Conservation (phyloP, 1,140 invertebrate species). For the Drosophila oshimai region DNA sequence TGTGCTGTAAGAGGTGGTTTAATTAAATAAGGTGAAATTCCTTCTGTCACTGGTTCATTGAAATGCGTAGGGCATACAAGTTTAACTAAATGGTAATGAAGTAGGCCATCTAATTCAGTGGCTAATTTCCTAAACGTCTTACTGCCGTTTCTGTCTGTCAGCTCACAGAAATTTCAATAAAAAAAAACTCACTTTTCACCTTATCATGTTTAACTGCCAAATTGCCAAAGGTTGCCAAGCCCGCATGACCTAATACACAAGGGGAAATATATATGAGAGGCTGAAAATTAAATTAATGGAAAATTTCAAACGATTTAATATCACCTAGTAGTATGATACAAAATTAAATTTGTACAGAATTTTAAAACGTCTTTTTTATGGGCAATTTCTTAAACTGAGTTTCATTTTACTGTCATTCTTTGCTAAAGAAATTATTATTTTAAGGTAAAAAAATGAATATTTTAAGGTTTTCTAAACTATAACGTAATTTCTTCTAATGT, state of each 20-base stretch:
- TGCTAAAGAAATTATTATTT: too few relatives aligned
- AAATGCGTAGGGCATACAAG: constrained; percentile 33
- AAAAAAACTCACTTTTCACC: constrained; percentile 40
- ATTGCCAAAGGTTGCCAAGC: constrained; percentile 3
- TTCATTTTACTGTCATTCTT: too few relatives aligned
- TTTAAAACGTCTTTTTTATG: too few relatives aligned
- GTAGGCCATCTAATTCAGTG: constrained; percentile 30
- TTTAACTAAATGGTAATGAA: constrained; percentile 49
- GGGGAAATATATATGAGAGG: background rate
- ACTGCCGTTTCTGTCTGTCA: constrained; percentile 14
- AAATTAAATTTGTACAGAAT: too few relatives aligned
- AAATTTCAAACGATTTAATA: too few relatives aligned
- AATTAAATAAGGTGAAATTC: constrained; percentile 68
- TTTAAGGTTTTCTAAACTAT: too few relatives aligned
- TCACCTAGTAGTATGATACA: too few relatives aligned
- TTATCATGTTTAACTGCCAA: constrained; percentile 60
- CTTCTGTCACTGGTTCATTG: constrained; percentile 34
- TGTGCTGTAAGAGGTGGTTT: constrained; percentile 31
- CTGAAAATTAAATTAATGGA: background rate
- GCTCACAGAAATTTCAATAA: constrained; percentile 25
- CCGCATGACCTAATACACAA: background rate
- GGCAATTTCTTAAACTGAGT: too few relatives aligned
- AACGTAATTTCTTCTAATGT: background rate
- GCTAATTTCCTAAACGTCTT: constrained; percentile 53
- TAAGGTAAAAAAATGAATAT: too few relatives aligned